Evolutionary conservation across 2,797 vertebrate species (phyloP).

Genomic region (Neosilurus mollespiculum): DNA sequence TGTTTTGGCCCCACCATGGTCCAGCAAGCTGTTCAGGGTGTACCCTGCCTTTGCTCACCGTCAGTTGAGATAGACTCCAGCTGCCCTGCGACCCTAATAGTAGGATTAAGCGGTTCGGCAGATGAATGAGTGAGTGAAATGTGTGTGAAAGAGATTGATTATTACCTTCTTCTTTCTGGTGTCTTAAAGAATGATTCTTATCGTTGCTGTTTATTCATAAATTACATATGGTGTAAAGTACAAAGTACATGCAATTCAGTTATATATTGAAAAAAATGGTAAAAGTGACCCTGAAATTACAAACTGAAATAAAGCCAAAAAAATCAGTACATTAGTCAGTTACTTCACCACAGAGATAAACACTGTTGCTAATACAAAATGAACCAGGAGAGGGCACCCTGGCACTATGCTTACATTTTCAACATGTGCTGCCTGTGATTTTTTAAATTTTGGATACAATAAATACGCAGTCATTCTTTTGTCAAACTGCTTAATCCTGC

Average conservation of each 20-base stretch:
- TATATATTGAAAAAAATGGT: neutral
- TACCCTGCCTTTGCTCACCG: too few species aligned
- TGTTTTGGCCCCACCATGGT: too few species aligned
- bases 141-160: too few species aligned
- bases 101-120: too few species aligned
- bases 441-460: neutral
- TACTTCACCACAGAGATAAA: neutral
- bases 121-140: too few species aligned
- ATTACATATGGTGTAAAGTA: neutral
- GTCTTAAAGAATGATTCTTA: too few species aligned
- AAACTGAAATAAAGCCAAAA: neutral
- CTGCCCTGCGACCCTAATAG: too few species aligned
- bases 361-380: neutral
- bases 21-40: too few species aligned
- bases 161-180: too few species aligned
- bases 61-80: too few species aligned
- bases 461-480: neutral
- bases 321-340: too few species aligned
- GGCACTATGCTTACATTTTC: conserved; percentile 10
- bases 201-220: neutral
- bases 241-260: neutral
- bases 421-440: neutral
- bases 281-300: neutral
- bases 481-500: too few species aligned
- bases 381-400: conserved; percentile 38